Base-by-base conservation (phyloP, 2,113 vertebrate species). In the Callocephalon fimbriatum region DNA sequence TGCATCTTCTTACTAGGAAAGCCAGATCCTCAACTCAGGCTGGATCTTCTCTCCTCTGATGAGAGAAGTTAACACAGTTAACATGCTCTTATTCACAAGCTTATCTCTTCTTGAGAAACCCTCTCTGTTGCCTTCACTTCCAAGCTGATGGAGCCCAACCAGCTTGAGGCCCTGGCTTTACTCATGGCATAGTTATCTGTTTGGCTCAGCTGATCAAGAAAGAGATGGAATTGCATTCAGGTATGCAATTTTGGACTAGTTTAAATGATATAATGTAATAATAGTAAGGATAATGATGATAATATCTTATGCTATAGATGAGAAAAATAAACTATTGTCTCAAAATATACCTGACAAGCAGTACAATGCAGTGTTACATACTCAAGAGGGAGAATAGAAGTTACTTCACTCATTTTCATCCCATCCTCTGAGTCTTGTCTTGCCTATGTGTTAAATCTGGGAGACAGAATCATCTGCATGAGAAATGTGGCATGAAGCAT, bases 281-380 rank as follows among this genome's bases (percentile, higher is more conserved):
- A 47, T 59, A 95, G 65, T 71, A 93, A 86, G 2, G 40, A 76
- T 93, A 62, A 38, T 21, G 29, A 35, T 15, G 83, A 86, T 95
- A 29, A 17, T 35, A 90, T 67, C 80, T 85, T 35, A 15, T 20
- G 37, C 54, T 78, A 44, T n/a, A 27, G 44, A 37, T 56, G 77
- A 80, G 94, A 66, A 93, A 92, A 94, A 89, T 42, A 56, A 90
- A n/a, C 76, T 25, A 53, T 83, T 86, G 88, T 95, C 74, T 96
- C 61, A 31, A 75, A 81, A 67, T 0, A 6, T 26, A 47, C 51
- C 86, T 73, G 75, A 65, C 47, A 50, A 54, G 84, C 54, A 67
- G 71, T 73, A 75, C 71, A 86, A 88, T 90, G 82, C 67, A 47
- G n/a, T 35, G 26, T 29, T 92, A 35, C 2, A 2, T 29, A 16